A percentile compares a stretch with the other conserved stretches of the same genome.
These are phyloP conservation scores for Fregetta grallaria DNA, from an alignment of 2,113 vertebrate species.

Conservation along the genomic window DNA sequence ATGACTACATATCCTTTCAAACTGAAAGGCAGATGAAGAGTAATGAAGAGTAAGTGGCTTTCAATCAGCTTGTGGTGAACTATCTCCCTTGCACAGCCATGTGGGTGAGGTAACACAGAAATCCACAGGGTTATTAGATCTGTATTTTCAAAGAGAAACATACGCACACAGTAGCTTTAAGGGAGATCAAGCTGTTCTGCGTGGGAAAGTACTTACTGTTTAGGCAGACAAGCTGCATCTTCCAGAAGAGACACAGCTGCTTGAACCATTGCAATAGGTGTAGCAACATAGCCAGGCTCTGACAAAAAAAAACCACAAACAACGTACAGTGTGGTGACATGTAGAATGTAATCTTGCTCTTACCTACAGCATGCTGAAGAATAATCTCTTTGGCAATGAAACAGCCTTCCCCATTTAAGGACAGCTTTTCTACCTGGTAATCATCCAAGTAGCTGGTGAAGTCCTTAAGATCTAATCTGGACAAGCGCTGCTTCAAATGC, in stretches of 20 bases:
- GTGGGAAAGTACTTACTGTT: constrained; percentile 76
- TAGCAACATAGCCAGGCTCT: constrained; percentile 90
- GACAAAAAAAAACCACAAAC: background rate
- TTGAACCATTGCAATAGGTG: constrained; percentile 93
- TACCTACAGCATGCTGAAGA: background rate
- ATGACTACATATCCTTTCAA: background rate
- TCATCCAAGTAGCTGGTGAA: background rate
- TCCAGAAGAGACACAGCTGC: constrained; percentile 87
- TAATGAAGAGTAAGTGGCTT: background rate
- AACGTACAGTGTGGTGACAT: background rate
- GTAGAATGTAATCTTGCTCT: background rate
- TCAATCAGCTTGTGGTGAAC: background rate
- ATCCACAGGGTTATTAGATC: background rate
- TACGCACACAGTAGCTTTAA: background rate
- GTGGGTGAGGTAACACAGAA: background rate
- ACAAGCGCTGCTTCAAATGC: background rate
- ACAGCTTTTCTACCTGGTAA: background rate
- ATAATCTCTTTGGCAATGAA: background rate
- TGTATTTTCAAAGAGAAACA: background rate
- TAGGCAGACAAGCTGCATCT: constrained; percentile 84
- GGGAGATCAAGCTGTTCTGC: background rate
- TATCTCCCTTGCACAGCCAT: background rate
- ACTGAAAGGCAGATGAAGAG: background rate
- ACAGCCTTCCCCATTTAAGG: background rate
- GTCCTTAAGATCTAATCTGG: background rate